Evolutionary conservation across 2,113 vertebrate species (phyloP), one percentile per base, ranked within the genome.

Genomic region (Notothenia rossii): DNA sequence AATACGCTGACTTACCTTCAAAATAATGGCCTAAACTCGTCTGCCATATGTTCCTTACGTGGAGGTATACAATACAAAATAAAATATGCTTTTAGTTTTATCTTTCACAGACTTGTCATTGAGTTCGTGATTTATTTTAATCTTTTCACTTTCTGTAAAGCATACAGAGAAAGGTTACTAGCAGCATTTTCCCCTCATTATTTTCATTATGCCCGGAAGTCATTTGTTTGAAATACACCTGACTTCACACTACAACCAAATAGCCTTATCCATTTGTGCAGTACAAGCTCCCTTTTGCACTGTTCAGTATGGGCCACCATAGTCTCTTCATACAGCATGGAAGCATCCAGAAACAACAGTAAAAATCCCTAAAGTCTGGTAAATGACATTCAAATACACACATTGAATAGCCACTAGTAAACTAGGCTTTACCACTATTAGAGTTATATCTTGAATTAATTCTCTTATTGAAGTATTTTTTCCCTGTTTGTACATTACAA

Each of bases 1-100:
- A 86, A 63, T 0, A 11, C 6, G 1, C 1, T 0, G 12, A 14
- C 1, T 0, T 29, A 1, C 18, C 29, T 84, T 83, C 70, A 86
- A 51, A 86, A 79, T 67, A 85, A 81, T 4, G 62, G 25, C 20
- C 48, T 13, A 20, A 49, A 25, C 12, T 7, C 8, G 1, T 17
- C 7, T 49, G 53, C 3, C 4, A 4, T 12, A 7, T 25, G 8
- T 25, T 62, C 0, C 2, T 2, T n/a, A 3, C 20, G 36, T 40
- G 7, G 5, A 40, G 36, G 50, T 7, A 15, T 7, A n/a, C 12
- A 20, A 7, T 3, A 5, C 36, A 36, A 22, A 48, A 33, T 12
- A 6, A 17, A 56, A 17, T 1, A 20, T 13, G 36, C 43, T 20
- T 33, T 50, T 25, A n/a, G 5, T 14, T 45, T 46, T 10, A 8